Conservation (phyloP, 1,140 invertebrate species). For the Hypsibius dujardini region DNA sequence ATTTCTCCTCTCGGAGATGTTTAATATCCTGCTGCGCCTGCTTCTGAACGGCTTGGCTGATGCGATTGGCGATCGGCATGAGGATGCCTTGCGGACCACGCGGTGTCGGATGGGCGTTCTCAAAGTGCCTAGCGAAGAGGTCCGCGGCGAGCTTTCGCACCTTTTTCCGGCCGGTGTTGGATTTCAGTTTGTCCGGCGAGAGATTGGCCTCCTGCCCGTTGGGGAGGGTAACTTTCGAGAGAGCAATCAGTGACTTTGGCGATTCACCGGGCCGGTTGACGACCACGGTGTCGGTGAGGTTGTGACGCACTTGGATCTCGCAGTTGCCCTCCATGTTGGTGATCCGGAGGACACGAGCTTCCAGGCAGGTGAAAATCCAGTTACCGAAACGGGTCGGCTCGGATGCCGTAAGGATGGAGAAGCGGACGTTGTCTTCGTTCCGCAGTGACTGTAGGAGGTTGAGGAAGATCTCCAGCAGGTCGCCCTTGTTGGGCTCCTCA, state of each 20-base stretch:
- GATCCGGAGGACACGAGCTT: slow-evolving; percentile 46
- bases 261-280: neutral
- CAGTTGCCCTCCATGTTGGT: neutral
- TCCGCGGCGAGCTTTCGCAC: neutral
- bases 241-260: neutral
- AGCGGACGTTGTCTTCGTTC: neutral
- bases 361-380: slow-evolving; percentile 74
- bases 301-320: neutral
- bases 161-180: neutral
- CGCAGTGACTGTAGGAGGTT: too few relatives aligned
- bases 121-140: neutral
- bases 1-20: neutral
- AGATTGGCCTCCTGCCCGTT: neutral
- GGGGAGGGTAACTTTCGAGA: neutral
- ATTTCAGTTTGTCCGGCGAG: neutral
- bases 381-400: slow-evolving; percentile 26
- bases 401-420: neutral
- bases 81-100: neutral
- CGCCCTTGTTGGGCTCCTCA: too few relatives aligned
- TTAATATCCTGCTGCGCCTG: neutral
- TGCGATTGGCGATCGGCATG: neutral
- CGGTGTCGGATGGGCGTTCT: neutral
- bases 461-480: too few relatives aligned
- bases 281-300: neutral
- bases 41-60: neutral